A percentile compares a stretch with the other conserved stretches of the same genome.
phyloP scores from a whole-genome alignment of 2,797 vertebrate species.

The Catostomus latipinnis region DNA sequence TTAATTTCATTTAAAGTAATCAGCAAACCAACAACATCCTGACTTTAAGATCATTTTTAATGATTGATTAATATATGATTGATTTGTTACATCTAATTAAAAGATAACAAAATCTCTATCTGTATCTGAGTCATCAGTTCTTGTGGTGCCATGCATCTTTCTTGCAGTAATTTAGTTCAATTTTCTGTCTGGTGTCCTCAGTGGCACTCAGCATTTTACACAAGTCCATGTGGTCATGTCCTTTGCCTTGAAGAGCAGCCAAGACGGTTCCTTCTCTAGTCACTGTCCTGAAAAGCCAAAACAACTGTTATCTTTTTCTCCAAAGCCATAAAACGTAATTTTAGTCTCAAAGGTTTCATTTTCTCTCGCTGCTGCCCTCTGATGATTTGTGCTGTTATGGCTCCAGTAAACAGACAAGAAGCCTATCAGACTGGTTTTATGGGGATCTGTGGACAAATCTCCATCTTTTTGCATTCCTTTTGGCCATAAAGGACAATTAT shows the following conservation, averaged over 20 bases:
- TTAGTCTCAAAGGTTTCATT: constrained; percentile 75
- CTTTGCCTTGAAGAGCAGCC: constrained; percentile 6
- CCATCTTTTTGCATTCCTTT: constrained; percentile 53
- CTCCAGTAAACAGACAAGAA: constrained; percentile 48
- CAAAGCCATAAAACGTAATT: constrained; percentile 66
- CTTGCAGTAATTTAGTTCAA: not conserved
- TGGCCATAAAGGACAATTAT: constrained; percentile 53
- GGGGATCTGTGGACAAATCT: constrained; percentile 46
- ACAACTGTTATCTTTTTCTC: constrained; percentile 66
- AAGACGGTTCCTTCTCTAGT: constrained; percentile 30
- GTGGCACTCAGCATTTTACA: not conserved
- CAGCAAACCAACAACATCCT: not conserved
- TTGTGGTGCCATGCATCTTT: constrained; percentile 16
- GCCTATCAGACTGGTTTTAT: constrained; percentile 60
- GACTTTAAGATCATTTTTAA: constrained; percentile 8
- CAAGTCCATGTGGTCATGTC: constrained; percentile 8
- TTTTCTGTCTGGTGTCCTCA: constrained; percentile 12
- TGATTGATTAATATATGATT: not conserved
- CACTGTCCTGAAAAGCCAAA: constrained; percentile 55
- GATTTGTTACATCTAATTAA: constrained; percentile 26
- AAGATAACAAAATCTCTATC: constrained; percentile 6
- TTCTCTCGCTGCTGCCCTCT: constrained; percentile 53
- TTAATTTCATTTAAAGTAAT: not conserved
- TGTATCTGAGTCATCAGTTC: constrained; percentile 5
- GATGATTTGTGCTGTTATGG: constrained; percentile 63